A percentile compares a stretch with the other conserved stretches of the same genome.
These are phyloP conservation scores for Prunella strophiata DNA, from an alignment of 2,797 vertebrate genomes.

Conservation along the genomic window DNA sequence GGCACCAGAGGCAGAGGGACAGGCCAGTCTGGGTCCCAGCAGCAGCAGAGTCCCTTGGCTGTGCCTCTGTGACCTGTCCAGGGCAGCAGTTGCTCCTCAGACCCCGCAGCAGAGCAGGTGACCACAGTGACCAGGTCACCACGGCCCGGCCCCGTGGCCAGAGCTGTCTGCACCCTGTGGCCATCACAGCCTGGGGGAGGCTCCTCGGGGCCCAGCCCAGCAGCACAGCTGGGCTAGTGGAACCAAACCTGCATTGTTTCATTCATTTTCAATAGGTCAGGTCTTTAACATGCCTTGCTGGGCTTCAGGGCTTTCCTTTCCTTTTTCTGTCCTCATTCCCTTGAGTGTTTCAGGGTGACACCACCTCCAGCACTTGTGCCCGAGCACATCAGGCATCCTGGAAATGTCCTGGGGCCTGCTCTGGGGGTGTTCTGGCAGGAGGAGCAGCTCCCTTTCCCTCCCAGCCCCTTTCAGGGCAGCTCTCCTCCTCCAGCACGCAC, in stretches of 20 bases:
- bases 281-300: fast-evolving
- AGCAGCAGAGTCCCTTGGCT: not conserved
- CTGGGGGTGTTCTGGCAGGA: not conserved
- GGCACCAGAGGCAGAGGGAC: not conserved
- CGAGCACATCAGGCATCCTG: not conserved
- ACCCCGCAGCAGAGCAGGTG: not conserved
- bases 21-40: not conserved
- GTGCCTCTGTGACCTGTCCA: not conserved
- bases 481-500: not conserved
- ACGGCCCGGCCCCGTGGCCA: fast-evolving
- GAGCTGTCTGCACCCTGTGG: fast-evolving
- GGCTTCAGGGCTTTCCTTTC: not conserved
- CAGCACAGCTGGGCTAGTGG: fast-evolving
- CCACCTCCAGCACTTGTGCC: not conserved
- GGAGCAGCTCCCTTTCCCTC: not conserved
- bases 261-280: not conserved
- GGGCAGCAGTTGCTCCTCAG: fast-evolving
- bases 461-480: not conserved
- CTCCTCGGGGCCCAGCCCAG: not conserved
- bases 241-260: no score
- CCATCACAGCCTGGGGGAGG: not conserved
- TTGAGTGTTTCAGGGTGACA: not conserved
- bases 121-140: not conserved
- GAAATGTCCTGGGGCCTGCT: not conserved
- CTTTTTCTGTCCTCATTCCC: not conserved